phyloP scores from a whole-genome alignment of 2,797 vertebrate species.

The Paguma larvata region DNA sequence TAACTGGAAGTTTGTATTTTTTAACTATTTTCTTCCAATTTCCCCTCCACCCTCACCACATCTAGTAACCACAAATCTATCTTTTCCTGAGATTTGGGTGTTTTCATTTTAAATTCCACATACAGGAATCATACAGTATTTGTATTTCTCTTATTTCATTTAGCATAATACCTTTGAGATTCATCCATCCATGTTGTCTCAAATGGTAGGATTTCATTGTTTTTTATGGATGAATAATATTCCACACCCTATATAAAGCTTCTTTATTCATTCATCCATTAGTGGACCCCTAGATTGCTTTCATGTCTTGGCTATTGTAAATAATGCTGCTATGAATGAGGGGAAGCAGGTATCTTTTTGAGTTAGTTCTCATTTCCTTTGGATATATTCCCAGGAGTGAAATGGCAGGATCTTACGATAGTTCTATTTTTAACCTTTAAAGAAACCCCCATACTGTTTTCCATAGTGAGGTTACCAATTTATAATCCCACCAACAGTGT shows the following conservation, averaged over 20 bases:
- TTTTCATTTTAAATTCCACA: too few species aligned
- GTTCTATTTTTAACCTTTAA: background rate
- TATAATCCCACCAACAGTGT: too few species aligned
- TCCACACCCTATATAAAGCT: background rate
- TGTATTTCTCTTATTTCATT: too few species aligned
- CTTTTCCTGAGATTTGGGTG: too few species aligned
- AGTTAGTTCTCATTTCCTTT: background rate
- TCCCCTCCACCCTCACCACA: too few species aligned
- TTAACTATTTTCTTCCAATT: too few species aligned
- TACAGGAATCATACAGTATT: too few species aligned
- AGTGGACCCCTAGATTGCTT: background rate
- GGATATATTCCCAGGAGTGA: background rate
- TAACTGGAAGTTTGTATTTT: background rate
- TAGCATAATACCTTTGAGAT: too few species aligned
- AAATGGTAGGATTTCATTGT: background rate
- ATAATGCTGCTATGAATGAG: background rate
- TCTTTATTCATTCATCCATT: too few species aligned
- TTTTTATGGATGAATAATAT: background rate
- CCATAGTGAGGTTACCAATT: background rate
- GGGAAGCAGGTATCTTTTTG: background rate
- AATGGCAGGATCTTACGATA: background rate
- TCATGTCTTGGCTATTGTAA: too few species aligned
- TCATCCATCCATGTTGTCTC: too few species aligned
- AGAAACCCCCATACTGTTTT: background rate
- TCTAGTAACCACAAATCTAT: too few species aligned